Evolutionary conservation across 2,797 vertebrate species (phyloP).

Genomic region (Pipistrellus pygmaeus): DNA sequence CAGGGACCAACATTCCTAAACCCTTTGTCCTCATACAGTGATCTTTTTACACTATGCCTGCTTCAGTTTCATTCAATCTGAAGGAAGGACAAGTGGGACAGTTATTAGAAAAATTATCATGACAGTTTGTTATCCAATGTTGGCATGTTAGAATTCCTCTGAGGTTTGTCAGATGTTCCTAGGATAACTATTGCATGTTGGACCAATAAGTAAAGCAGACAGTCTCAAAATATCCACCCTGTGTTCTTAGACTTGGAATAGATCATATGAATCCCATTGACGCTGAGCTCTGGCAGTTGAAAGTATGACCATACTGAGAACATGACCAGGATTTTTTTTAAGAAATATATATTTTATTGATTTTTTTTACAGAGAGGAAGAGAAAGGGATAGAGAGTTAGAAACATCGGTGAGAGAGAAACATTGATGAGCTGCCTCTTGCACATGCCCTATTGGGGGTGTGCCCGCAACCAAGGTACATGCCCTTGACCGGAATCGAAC

Average conservation of each 20-base stretch:
- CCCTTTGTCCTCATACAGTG: background rate
- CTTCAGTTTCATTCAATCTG: background rate
- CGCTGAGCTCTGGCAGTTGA: background rate
- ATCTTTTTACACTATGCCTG: background rate
- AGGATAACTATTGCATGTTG: background rate
- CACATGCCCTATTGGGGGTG: too few relatives aligned
- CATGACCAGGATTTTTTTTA: background rate
- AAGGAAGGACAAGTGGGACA: background rate
- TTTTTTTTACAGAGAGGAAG: too few relatives aligned
- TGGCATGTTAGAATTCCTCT: background rate
- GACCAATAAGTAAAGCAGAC: background rate
- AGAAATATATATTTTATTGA: too few relatives aligned
- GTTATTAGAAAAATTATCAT: background rate
- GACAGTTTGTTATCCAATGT: background rate
- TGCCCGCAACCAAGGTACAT: too few relatives aligned
- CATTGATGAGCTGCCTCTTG: too few relatives aligned
- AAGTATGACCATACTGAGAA: background rate
- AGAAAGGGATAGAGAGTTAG: too few relatives aligned
- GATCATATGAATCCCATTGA: background rate
- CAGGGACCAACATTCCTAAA: background rate
- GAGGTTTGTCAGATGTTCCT: background rate
- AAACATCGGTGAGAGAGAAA: too few relatives aligned
- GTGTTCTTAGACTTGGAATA: background rate
- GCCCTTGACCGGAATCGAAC: too few relatives aligned
- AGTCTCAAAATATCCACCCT: background rate